Conservation (phyloP, 2,113 vertebrate species). For the Pelmatolapia mariae region DNA sequence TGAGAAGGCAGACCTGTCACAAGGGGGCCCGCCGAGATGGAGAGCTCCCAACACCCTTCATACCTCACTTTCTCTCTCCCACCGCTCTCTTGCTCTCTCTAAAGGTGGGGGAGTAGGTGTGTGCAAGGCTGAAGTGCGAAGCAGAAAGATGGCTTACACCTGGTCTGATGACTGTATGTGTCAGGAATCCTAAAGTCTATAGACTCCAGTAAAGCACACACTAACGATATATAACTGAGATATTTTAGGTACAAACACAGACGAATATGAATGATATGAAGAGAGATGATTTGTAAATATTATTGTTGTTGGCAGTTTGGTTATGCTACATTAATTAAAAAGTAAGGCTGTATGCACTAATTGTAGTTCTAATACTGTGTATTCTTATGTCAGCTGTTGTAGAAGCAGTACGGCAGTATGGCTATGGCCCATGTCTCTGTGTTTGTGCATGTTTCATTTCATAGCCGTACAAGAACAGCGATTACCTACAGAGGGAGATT, state of each 20-base stretch:
- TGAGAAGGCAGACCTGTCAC: conserved; percentile 63
- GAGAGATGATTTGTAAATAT: background rate
- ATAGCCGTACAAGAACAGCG: background rate
- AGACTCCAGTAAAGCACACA: background rate
- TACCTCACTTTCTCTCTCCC: background rate
- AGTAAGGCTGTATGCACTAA: background rate
- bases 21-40: conserved; percentile 50
- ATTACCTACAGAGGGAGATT: conserved; percentile 6
- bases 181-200: background rate
- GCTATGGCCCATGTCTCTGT: background rate
- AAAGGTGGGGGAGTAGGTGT: background rate
- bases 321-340: background rate
- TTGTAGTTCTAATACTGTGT: background rate
- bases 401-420: background rate
- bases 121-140: conserved; percentile 19
- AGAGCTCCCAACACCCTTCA: conserved; percentile 48
- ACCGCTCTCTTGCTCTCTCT: background rate
- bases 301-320: background rate
- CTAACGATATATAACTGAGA: background rate
- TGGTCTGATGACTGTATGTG: background rate
- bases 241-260: background rate
- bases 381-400: background rate
- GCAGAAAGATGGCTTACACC: background rate
- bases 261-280: background rate
- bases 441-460: background rate